Conservation (phyloP, 2,797 vertebrate genomes). For the Pangasius larnaudii region DNA sequence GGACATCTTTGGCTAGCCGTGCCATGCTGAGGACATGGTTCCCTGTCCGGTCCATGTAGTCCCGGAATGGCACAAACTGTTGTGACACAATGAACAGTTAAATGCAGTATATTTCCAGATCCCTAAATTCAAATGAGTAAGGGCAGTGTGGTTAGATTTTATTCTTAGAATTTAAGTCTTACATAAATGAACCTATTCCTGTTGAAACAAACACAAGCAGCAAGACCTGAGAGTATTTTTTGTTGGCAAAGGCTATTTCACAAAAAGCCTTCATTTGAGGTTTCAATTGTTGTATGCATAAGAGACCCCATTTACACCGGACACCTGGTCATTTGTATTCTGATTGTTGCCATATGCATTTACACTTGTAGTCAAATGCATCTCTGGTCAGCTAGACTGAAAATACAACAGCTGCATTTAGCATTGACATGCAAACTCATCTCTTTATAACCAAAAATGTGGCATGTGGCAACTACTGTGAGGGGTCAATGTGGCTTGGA, state of each 20-base stretch:
- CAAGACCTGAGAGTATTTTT: neutral
- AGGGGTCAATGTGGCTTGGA: neutral
- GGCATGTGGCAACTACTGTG: neutral
- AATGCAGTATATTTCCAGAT: neutral
- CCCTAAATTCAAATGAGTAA: neutral
- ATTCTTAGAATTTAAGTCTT: neutral
- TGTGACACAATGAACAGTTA: constrained; percentile 38
- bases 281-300: neutral
- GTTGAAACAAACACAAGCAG: neutral
- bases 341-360: neutral
- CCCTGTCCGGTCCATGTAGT: constrained; percentile 90
- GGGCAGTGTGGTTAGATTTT: neutral
- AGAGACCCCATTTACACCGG: neutral
- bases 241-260: neutral
- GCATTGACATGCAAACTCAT: neutral
- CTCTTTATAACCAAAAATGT: neutral
- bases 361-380: neutral
- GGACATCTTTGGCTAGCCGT: constrained; percentile 91
- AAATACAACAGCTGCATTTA: neutral
- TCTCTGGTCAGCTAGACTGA: neutral
- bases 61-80: constrained; percentile 94
- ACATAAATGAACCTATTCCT: neutral
- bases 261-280: neutral
- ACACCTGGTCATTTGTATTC: neutral
- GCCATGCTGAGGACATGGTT: constrained; percentile 94